Conservation (phyloP, 2,797 vertebrate genomes). For the Threskiornis aethiopicus region DNA sequence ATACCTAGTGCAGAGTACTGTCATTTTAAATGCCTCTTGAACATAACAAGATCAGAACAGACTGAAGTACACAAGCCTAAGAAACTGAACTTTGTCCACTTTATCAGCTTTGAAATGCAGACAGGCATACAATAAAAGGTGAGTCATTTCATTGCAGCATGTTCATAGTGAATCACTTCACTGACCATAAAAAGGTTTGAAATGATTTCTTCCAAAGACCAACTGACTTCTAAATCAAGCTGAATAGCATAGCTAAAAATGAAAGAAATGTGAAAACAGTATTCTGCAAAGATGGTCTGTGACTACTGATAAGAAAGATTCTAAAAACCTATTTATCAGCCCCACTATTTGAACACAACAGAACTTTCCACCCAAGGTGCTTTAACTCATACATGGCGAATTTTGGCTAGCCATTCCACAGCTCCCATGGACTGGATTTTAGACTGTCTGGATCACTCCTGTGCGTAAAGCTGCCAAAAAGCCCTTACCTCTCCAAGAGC, state of each 20-base stretch:
- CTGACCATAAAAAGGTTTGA: background rate
- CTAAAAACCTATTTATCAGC: background rate
- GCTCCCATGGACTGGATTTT: background rate
- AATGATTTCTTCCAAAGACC: background rate
- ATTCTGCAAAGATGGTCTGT: background rate
- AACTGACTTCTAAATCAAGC: background rate
- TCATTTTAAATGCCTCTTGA: background rate
- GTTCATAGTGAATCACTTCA: background rate
- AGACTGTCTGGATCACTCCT: background rate
- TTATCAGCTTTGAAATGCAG: slow-evolving; percentile 26
- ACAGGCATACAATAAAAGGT: background rate
- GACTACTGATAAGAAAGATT: background rate
- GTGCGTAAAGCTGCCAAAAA: background rate
- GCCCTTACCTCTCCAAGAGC: background rate
- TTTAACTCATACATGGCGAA: background rate
- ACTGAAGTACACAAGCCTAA: background rate
- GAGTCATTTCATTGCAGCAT: background rate
- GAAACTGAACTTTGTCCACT: background rate
- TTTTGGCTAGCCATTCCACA: background rate
- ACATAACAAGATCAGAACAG: background rate
- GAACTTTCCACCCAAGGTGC: background rate
- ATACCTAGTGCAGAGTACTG: background rate
- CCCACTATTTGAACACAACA: background rate
- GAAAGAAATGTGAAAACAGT: background rate
- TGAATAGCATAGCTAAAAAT: background rate